Evolutionary conservation across 1,140 invertebrate genomes (phyloP).

Genomic region (Polypedilum vanderplanki): DNA sequence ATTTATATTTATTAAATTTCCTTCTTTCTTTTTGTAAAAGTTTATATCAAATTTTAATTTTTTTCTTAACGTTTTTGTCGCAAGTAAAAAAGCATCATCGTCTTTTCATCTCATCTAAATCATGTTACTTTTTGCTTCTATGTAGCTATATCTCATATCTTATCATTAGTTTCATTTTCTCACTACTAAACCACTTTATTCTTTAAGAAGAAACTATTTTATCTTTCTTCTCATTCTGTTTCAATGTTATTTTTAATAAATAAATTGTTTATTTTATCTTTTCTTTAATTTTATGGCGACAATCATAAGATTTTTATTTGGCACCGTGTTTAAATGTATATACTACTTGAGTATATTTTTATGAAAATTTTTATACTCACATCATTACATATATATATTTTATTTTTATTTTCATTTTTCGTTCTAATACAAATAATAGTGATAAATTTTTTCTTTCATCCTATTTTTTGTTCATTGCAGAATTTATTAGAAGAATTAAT

Average conservation of each 20-base stretch:
- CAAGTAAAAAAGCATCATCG: not conserved
- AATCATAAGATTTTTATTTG: slow-evolving; percentile 10
- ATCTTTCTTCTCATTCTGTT: not conserved
- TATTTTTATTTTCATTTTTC: too few species aligned
- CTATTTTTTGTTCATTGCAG: too few species aligned
- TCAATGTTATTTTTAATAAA: not conserved
- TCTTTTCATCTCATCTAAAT: not conserved
- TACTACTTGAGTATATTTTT: slow-evolving; percentile 3
- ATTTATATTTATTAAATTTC: not conserved
- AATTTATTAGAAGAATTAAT: too few species aligned
- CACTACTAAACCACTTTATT: too few species aligned
- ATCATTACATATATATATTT: too few species aligned
- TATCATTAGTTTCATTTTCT: not conserved
- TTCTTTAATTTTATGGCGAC: slow-evolving; percentile 5
- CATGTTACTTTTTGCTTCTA: not conserved
- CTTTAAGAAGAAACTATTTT: not conserved
- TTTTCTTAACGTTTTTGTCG: not conserved
- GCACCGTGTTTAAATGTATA: not conserved
- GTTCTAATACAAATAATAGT: too few species aligned
- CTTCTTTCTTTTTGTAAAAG: not conserved
- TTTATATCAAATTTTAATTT: not conserved
- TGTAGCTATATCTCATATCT: not conserved
- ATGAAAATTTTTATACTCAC: too few species aligned
- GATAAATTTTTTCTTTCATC: too few species aligned
- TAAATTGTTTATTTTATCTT: not conserved